These are phyloP conservation scores for Novumbra hubbsi DNA, from an alignment of 2,797 vertebrate genomes.

Conservation along the genomic window DNA sequence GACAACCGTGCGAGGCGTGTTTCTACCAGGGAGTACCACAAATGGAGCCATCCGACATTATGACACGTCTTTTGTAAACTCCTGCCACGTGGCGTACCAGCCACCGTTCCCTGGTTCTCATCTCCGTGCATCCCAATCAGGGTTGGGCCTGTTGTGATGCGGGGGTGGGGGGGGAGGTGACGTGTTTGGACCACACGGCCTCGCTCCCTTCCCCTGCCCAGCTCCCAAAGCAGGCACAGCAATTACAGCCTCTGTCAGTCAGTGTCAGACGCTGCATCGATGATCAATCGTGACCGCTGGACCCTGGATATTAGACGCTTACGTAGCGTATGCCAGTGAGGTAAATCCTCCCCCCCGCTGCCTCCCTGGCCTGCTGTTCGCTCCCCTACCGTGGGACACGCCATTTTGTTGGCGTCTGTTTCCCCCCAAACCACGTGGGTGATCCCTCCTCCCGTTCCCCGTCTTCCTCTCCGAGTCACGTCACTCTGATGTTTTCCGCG, in stretches of 20 bases:
- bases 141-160: conserved; percentile 6
- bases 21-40: neutral
- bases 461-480: no score
- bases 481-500: neutral
- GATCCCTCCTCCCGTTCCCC: neutral
- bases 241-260: conserved; percentile 66
- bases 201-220: conserved; percentile 35
- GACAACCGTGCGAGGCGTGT: neutral
- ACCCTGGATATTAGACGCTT: conserved; percentile 56
- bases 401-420: conserved; percentile 48
- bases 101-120: neutral
- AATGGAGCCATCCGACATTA: neutral
- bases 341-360: conserved; percentile 36
- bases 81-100: neutral
- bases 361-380: conserved; percentile 50
- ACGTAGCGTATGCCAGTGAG: conserved; percentile 50
- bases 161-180: conserved; percentile 29
- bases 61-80: neutral
- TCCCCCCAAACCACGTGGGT: conserved; percentile 11
- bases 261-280: conserved; percentile 53
- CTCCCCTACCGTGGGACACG: conserved; percentile 21
- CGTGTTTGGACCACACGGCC: conserved; percentile 29
- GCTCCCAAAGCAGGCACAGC: conserved; percentile 60
- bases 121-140: conserved; percentile 15
- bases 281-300: conserved; percentile 63